Percentiles rank a stretch among this genome's conserved stretches.
phyloP scores from a whole-genome alignment of 1,140 invertebrate genomes.

The Sitophilus oryzae region DNA sequence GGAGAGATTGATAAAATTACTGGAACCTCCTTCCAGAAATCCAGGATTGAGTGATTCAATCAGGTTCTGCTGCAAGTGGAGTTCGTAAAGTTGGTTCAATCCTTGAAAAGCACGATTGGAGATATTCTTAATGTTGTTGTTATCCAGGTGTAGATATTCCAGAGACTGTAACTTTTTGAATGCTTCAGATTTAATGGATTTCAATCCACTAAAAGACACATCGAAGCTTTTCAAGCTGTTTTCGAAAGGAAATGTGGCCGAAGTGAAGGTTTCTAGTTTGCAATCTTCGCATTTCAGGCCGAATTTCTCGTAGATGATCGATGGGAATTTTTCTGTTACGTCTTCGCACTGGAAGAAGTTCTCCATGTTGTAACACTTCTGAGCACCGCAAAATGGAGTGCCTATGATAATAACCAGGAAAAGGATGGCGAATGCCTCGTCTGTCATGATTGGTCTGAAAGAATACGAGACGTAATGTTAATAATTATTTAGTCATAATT shows the following conservation, averaged over 20 bases:
- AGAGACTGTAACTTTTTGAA: conserved; percentile 32
- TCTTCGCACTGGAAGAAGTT: conserved; percentile 31
- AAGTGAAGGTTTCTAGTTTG: conserved; percentile 27
- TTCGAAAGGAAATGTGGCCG: conserved; percentile 29
- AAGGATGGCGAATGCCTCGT: conserved; percentile 7
- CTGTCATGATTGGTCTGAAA: conserved; percentile 1
- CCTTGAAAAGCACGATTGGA: conserved; percentile 32
- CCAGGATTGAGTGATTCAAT: conserved; percentile 26
- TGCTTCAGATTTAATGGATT: conserved; percentile 23
- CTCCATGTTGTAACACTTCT: conserved; percentile 15
- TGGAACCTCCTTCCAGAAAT: conserved; percentile 32
- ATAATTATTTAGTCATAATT: too few relatives aligned
- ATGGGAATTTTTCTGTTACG: conserved; percentile 32
- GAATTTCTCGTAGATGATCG: conserved; percentile 34
- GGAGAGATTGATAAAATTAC: conserved; percentile 27
- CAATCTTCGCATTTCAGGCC: conserved; percentile 32
- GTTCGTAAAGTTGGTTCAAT: conserved; percentile 30
- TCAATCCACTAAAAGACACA: conserved; percentile 30
- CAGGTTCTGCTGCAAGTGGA: conserved; percentile 35
- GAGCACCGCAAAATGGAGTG: conserved; percentile 9
- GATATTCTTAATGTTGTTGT: conserved; percentile 32
- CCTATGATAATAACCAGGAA: conserved; percentile 13
- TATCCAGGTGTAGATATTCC: conserved; percentile 32
- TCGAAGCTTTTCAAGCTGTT: conserved; percentile 34
- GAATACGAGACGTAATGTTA: too few relatives aligned